phyloP scores from a whole-genome alignment of 2,113 vertebrate species.

The Anas platyrhynchos region DNA sequence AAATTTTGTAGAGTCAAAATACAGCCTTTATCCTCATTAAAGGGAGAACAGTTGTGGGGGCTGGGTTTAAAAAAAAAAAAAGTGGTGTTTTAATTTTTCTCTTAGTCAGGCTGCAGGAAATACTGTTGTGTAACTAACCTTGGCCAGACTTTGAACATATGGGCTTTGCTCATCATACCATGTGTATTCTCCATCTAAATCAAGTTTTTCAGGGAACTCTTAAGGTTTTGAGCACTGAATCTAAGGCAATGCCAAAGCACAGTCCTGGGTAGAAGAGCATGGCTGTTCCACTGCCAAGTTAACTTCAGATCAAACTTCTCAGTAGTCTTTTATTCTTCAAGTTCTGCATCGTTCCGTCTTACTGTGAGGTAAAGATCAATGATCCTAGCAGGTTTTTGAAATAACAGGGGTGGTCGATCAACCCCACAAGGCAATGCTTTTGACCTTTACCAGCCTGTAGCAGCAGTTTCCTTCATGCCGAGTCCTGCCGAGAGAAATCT shows the following conservation, averaged over 20 bases:
- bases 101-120: constrained; percentile 33
- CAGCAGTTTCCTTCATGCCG: background rate
- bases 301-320: background rate
- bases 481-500: background rate
- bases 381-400: background rate
- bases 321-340: background rate
- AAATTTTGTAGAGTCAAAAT: background rate
- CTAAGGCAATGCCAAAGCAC: background rate
- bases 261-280: background rate
- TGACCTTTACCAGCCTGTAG: background rate
- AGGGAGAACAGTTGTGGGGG: background rate
- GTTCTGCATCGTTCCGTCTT: background rate
- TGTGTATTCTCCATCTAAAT: constrained; percentile 19
- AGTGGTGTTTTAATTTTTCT: constrained; percentile 15
- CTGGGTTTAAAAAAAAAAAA: background rate
- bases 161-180: constrained; percentile 49
- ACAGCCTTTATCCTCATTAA: background rate
- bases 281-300: constrained; percentile 33
- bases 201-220: constrained; percentile 22
- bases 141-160: constrained; percentile 59
- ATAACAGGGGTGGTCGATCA: background rate
- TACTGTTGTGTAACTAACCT: constrained; percentile 41
- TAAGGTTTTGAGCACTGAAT: constrained; percentile 18
- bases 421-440: background rate
- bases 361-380: background rate